Evolutionary conservation across 2,113 vertebrate species (phyloP).

Genomic region (Pimephales promelas): DNA sequence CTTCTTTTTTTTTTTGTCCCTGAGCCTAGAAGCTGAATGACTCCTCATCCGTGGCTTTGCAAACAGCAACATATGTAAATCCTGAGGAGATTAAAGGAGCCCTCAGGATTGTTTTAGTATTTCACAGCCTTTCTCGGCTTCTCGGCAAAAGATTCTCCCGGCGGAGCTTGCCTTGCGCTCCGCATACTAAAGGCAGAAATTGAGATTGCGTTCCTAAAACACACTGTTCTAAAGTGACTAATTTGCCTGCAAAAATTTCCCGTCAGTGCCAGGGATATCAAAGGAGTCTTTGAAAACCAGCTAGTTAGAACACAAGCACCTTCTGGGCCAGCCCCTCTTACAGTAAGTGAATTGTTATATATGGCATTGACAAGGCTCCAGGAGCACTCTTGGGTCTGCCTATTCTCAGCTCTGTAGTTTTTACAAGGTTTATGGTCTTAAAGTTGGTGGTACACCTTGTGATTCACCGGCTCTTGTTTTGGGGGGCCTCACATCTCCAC

Average conservation of each 20-base stretch:
- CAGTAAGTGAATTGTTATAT: slow-evolving; percentile 12
- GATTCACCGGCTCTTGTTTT: slow-evolving; percentile 11
- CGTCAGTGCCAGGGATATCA: background rate
- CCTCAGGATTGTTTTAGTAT: slow-evolving; percentile 63
- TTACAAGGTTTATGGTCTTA: slow-evolving; percentile 3
- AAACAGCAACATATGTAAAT: slow-evolving; percentile 59
- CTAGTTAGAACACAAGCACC: background rate
- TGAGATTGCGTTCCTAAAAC: slow-evolving; percentile 59
- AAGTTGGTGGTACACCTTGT: slow-evolving; percentile 7
- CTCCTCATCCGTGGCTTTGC: slow-evolving; percentile 49
- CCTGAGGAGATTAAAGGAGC: slow-evolving; percentile 59
- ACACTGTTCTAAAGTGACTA: slow-evolving; percentile 40
- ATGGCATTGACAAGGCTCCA: slow-evolving; percentile 19
- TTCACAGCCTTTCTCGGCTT: slow-evolving; percentile 64
- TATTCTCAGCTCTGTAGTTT: slow-evolving; percentile 1
- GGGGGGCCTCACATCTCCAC: background rate
- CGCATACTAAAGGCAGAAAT: slow-evolving; percentile 62
- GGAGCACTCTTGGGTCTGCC: background rate
- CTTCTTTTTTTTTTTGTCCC: background rate
- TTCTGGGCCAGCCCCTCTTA: background rate
- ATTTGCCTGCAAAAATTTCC: slow-evolving; percentile 22
- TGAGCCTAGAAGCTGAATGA: slow-evolving; percentile 1
- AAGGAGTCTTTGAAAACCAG: slow-evolving; percentile 23
- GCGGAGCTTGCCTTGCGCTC: slow-evolving; percentile 55
- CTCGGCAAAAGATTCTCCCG: slow-evolving; percentile 59